Percentiles rank a stretch among this genome's conserved stretches.
Conservation (phyloP, 30 jellyfish, hydroid and myxozoan species). For the Clytia hemisphaerica region DNA sequence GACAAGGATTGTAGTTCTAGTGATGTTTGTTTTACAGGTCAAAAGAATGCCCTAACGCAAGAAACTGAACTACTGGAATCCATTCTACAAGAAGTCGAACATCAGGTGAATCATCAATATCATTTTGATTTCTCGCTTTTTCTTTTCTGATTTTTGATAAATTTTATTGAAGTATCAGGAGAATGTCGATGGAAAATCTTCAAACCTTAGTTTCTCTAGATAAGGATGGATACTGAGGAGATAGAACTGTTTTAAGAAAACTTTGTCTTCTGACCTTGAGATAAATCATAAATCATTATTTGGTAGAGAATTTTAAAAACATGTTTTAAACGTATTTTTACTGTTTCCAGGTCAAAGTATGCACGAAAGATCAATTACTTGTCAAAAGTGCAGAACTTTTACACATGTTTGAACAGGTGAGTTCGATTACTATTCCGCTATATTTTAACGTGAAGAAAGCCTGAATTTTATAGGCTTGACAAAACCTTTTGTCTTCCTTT, state of each 20-base stretch:
- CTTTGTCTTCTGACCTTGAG: too few relatives aligned
- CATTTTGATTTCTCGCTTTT: not conserved
- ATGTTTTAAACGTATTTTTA: too few relatives aligned
- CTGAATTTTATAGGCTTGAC: too few relatives aligned
- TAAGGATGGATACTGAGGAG: too few relatives aligned
- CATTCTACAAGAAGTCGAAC: conserved; percentile 72
- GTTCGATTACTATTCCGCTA: not conserved
- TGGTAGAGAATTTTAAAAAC: too few relatives aligned
- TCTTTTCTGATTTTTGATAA: not conserved
- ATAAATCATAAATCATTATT: too few relatives aligned
- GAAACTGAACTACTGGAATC: conserved; percentile 81
- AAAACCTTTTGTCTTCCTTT: not conserved
- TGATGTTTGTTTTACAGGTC: conserved; percentile 31
- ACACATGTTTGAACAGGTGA: conserved; percentile 84
- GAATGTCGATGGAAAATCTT: too few relatives aligned
- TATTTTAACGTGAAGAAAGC: not conserved
- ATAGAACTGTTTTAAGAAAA: too few relatives aligned
- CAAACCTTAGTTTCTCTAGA: too few relatives aligned
- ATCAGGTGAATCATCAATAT: conserved; percentile 27
- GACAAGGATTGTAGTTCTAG: too few relatives aligned
- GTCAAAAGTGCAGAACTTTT: conserved; percentile 67
- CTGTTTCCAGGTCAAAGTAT: conserved; percentile 62
- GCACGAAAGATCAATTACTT: conserved; percentile 62
- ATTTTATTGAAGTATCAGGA: not conserved
- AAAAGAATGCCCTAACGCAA: conserved; percentile 75